Base-by-base conservation (phyloP, 2,888 invertebrate genomes). In the Drosophila fungiperda region DNA sequence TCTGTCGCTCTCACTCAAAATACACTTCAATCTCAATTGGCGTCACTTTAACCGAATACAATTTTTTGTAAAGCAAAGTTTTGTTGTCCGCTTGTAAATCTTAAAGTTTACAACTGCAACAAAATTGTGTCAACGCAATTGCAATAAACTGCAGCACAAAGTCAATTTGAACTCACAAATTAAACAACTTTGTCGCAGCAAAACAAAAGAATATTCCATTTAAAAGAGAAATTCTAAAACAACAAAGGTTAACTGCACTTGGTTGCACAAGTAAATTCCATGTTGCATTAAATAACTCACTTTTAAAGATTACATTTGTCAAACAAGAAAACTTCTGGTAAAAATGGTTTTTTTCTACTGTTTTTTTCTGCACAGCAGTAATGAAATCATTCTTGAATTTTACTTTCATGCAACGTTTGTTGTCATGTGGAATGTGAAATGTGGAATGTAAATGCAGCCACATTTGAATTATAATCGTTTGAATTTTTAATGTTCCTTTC, bases 81-180 rank as follows among this genome's bases (percentile, higher is more conserved):
- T 15, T 75, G 62, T 59, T 74, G 54, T 42, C 55, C 45, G 59
- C 50, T 73, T 74, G 73, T 74, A 55, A 60, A 61, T 59, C 61
- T 54, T 58, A 17, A 6, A 57, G 66, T 49, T 75, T 57, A 62
- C 65, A 50, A 57, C 52, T 74, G 68, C 59, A 65, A 33, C 57
- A 68, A 79, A 73, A 64, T 59, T 53, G 74, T 32, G 58, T 11
- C 50, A 40, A 50, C n/a, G 45, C 23, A 65, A 42, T 62, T 59
- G 76, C 59, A 60, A 65, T 63, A 69, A 69, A 60, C 54, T 79
- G 64, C 60, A 42, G 57, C 36, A 60, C 35, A 76, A 70, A 80
- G 62, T 76, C 65, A 45, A 15, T 8, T 23, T 2, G 23, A 8
- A 8, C 7, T 23, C 45, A 15, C 15, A 45, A 23, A 20, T 15